Percentiles rank a stretch among this genome's conserved stretches.
Conservation (phyloP, 2,888 invertebrate species). For the Lamellibrachia satsuma region DNA sequence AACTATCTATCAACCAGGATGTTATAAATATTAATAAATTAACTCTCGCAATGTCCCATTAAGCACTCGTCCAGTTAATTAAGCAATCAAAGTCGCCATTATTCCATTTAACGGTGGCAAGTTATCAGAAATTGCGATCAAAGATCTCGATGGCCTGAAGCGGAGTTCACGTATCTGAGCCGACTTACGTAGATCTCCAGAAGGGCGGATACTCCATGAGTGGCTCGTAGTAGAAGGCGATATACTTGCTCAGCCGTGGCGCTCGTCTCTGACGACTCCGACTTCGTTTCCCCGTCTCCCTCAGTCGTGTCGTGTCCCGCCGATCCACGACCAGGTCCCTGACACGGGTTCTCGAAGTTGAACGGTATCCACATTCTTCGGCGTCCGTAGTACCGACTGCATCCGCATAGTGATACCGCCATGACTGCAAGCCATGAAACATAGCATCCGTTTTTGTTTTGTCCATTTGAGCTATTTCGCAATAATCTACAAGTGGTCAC, state of each 20-base stretch:
- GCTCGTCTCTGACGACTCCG: not conserved
- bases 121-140: not conserved
- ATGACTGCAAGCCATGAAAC: not conserved
- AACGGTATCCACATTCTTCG: not conserved
- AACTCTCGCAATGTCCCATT: too few species aligned
- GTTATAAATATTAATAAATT: too few species aligned
- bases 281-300: not conserved
- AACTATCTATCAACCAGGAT: too few species aligned
- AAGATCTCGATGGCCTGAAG: not conserved
- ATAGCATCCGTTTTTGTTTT: not conserved
- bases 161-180: too few species aligned
- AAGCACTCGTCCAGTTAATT: too few species aligned
- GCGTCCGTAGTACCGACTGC: not conserved
- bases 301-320: not conserved
- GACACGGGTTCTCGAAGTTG: slow-evolving; percentile 12
- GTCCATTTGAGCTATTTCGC: not conserved
- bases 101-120: not conserved
- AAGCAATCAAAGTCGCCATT: too few species aligned
- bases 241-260: not conserved
- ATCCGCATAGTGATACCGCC: not conserved
- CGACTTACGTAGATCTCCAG: not conserved
- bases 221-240: not conserved
- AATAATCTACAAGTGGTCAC: not conserved
- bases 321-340: not conserved
- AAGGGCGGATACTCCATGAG: not conserved